Percentiles rank a stretch among this genome's conserved stretches.
Evolutionary conservation across 2,888 invertebrate genomes (phyloP).

Genomic region (Phalera bucephala): DNA sequence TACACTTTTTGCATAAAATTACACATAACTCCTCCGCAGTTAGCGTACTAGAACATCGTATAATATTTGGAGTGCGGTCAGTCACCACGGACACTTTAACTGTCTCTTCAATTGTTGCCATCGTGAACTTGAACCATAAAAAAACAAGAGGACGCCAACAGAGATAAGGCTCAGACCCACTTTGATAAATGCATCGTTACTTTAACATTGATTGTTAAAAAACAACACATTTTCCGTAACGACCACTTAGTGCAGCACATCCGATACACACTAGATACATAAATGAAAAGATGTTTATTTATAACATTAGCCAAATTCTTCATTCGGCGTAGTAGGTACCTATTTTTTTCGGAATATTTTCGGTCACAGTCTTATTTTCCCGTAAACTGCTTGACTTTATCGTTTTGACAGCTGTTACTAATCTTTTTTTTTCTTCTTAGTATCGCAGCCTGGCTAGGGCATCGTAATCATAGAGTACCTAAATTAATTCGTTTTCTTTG

Average conservation of each 20-base stretch:
- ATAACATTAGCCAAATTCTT: slow-evolving; percentile 25
- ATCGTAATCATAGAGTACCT: too few relatives aligned
- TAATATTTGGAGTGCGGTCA: slow-evolving; percentile 59
- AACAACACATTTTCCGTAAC: slow-evolving; percentile 37
- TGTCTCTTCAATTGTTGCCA: slow-evolving; percentile 70
- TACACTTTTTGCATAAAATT: slow-evolving; percentile 86
- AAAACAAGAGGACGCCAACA: slow-evolving; percentile 66
- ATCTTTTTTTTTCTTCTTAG: too few relatives aligned
- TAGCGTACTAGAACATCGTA: slow-evolving; percentile 66
- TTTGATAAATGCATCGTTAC: slow-evolving; percentile 39
- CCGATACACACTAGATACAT: slow-evolving; percentile 10
- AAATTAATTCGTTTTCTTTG: too few relatives aligned
- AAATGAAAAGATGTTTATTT: slow-evolving; percentile 33
- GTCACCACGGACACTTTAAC: slow-evolving; percentile 72
- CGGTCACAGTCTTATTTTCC: slow-evolving; percentile 28
- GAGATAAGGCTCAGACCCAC: slow-evolving; percentile 49
- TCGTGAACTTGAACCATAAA: slow-evolving; percentile 65
- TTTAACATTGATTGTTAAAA: slow-evolving; percentile 27
- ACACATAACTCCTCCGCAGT: slow-evolving; percentile 89
- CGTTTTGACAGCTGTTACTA: slow-evolving; percentile 7
- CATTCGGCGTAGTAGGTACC: slow-evolving; percentile 27
- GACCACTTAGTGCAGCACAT: slow-evolving; percentile 8
- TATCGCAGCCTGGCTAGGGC: too few relatives aligned
- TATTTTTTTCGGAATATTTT: slow-evolving; percentile 26
- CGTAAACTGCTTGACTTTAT: slow-evolving; percentile 12